Percentiles rank a stretch among this genome's conserved stretches.
Evolutionary conservation across 2,113 vertebrate species (phyloP).

Genomic region (Ursus arctos): DNA sequence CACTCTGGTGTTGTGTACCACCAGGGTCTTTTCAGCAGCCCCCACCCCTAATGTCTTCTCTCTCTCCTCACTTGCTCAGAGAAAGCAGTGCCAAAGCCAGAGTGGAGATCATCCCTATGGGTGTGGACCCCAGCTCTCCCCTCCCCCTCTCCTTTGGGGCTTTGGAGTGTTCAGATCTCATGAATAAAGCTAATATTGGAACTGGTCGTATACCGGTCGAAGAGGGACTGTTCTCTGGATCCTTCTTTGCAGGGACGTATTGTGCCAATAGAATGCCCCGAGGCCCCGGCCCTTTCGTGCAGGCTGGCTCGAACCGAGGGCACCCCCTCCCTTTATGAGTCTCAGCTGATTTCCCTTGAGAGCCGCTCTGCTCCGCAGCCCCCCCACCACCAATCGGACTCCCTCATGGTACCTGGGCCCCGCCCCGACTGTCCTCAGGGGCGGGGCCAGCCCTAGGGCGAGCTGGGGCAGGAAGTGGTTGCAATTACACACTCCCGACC

Average conservation of each 20-base stretch:
- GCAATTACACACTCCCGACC: constrained; percentile 78
- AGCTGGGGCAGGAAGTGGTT: constrained; percentile 84
- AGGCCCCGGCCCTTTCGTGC: background rate
- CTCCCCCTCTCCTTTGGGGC: background rate
- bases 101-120: background rate
- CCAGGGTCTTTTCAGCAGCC: background rate
- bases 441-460: constrained; percentile 76
- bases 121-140: background rate
- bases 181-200: constrained; percentile 65
- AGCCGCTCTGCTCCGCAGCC: background rate
- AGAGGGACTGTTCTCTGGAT: constrained; percentile 22
- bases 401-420: constrained; percentile 75
- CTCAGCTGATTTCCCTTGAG: constrained; percentile 64
- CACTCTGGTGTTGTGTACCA: background rate
- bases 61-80: background rate
- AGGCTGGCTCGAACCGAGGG: background rate
- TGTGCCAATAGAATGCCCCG: constrained; percentile 47
- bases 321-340: constrained; percentile 42
- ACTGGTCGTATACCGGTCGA: background rate
- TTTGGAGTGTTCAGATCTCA: background rate
- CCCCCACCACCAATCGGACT: constrained; percentile 27
- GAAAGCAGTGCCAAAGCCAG: background rate
- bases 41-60: background rate
- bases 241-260: background rate
- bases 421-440: constrained; percentile 75